A percentile compares a stretch with the other conserved stretches of the same genome.
phyloP scores from a whole-genome alignment of 2,113 vertebrate genomes.

The Pygoscelis adeliae region DNA sequence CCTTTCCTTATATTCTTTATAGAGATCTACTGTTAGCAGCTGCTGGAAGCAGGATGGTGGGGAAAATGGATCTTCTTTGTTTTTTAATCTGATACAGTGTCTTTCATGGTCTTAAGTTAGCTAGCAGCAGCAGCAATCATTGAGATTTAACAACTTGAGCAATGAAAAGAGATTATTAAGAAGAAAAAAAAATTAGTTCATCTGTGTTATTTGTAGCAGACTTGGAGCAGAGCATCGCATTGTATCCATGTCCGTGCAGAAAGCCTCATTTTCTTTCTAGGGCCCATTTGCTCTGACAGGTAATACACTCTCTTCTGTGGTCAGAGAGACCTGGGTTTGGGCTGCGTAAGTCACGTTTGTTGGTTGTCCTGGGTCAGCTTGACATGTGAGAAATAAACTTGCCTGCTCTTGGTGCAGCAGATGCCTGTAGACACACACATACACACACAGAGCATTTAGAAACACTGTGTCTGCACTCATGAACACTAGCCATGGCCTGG shows the following conservation, averaged over 20 bases:
- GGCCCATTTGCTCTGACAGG: neutral
- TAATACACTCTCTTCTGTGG: neutral
- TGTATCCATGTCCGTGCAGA: accelerated
- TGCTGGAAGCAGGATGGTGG: neutral
- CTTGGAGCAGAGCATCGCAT: neutral
- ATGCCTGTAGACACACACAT: neutral
- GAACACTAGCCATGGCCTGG: accelerated
- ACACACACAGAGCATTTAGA: neutral
- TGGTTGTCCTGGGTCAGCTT: neutral
- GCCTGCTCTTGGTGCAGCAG: neutral
- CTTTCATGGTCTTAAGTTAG: neutral
- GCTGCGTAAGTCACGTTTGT: neutral
- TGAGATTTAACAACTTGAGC: neutral
- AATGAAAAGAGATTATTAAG: neutral
- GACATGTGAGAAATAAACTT: neutral
- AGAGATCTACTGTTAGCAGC: neutral
- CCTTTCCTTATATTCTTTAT: neutral
- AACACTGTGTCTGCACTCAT: neutral
- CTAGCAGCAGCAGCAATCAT: neutral
- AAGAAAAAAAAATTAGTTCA: neutral
- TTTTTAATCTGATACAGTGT: neutral
- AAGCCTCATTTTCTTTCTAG: neutral
- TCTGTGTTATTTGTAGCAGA: neutral
- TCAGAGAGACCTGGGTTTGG: neutral
- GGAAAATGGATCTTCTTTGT: neutral